Evolutionary conservation across 2,797 vertebrate species (phyloP), one percentile per base, ranked within the genome.

Genomic region (Varecia variegata): DNA sequence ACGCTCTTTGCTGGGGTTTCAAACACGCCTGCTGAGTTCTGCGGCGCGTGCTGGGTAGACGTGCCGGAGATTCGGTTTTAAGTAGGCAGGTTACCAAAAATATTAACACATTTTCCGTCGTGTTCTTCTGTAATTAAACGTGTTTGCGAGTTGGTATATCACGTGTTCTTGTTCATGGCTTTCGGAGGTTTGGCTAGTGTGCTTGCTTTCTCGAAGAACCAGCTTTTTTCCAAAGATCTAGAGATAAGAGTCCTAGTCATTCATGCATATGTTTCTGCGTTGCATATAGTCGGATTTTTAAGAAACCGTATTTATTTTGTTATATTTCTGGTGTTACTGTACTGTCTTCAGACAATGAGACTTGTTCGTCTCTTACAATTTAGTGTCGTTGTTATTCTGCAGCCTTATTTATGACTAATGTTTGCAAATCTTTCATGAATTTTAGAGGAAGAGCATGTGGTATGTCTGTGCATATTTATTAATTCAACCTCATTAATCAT

Each of bases 381-480:
- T 90, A 80, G 56, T 47, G 62, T 62, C 21, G 5, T 54, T 93
- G 95, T 88, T 74, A 14, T 60, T 58, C 71, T 14, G 43, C 27
- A 3, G 7, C 40, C 50, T 93, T 90, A 47, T 40, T 93, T 76
- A 73, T 62, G 83, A 83, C 93, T 86, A 54, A 79, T 90, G 67
- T 68, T 84, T 96, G 76, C 71, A 84, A 93, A 83, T 83, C 62
- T 86, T 50, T 40, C 58, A 40, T 21, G 56, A 54, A 58, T 83
- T 90, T 89, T 85, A 52, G 62, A 88, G 77, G 56, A 71, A 52
- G 56, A 88, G 50, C 0, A 5, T 62, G 54, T 60, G 32, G 35
- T 52, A 3, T 25, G 62, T 58, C 47, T 96, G 32, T 6, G 62
- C 43, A 11, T 88, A 52, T 88, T 87, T 84, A 70, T 85, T 81